Conservation (phyloP, 2,797 vertebrate species). For the Hafferia zeledoni region DNA sequence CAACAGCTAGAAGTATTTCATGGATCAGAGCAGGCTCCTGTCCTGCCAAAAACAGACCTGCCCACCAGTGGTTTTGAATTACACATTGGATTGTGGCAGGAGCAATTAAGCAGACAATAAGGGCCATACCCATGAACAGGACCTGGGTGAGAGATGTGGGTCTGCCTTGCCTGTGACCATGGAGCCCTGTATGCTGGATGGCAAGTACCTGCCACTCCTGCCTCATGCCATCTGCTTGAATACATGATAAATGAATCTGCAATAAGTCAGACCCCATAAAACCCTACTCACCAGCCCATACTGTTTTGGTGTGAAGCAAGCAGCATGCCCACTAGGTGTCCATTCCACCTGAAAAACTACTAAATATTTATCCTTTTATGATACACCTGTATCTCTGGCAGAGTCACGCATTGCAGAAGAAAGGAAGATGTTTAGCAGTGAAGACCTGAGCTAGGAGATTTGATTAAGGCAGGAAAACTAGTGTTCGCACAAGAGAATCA, state of each 20-base stretch:
- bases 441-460: not conserved
- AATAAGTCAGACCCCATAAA: not conserved
- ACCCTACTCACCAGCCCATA: not conserved
- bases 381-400: not conserved
- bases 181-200: accelerated
- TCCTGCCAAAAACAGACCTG: not conserved
- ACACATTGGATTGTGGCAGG: not conserved
- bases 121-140: not conserved
- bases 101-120: not conserved
- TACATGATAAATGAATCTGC: not conserved
- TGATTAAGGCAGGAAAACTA: not conserved
- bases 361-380: not conserved
- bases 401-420: not conserved
- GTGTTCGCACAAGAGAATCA: not conserved
- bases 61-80: not conserved
- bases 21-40: not conserved
- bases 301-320: not conserved
- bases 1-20: not conserved
- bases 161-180: not conserved
- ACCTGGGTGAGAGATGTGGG: not conserved
- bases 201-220: accelerated
- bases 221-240: not conserved
- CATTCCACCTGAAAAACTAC: not conserved
- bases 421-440: not conserved
- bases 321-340: not conserved